Base-by-base conservation (phyloP, 2,113 vertebrate species). In the Sebastes fasciatus region DNA sequence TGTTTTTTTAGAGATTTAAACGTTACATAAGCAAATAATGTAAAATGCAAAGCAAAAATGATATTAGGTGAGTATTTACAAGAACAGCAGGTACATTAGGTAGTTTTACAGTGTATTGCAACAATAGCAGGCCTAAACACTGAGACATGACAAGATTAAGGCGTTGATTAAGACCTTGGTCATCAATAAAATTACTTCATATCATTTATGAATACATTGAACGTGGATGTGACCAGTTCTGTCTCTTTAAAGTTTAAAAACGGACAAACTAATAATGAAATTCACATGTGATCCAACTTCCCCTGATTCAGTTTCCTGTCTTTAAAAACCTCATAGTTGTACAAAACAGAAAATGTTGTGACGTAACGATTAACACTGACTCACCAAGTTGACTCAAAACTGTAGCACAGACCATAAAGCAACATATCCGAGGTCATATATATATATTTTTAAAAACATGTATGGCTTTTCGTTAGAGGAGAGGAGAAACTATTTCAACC, bases 81-180 rank as follows among this genome's bases (percentile, higher is more conserved):
- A 3, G 52, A 79, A 87, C 87, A 82, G 84, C 87, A 90, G 84
- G 69, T 71, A 84, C 82, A 67, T 83, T 74, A 86, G 81, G 80
- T 90, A 83, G 83, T 84, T 91, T 49, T 91, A 91, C 85, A 89
- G 91, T 92, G 90, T 87, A 76, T 73, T 86, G 87, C 81, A 90
- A 83, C 79, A 52, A 79, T 42, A 87, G 88, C 74, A 75, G 77
- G 88, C 16, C 63, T 49, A 78, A 77, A 81, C 80, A 86, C 74
- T 61, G 71, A 88, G 48, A 89, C 43, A 2, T 26, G 65, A 78
- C 68, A 64, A 61, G 77, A 74, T 92, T 92, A 93, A 94, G 92
- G 93, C 92, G 34, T 89, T 60, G 43, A 77, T 92, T 89, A 82
- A 87, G 85, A 88, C 86, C 84, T 77, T 42, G 52, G 76, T 83